A percentile compares a stretch with the other conserved stretches of the same genome.
These are phyloP conservation scores for Urosaurus nigricauda DNA, from an alignment of 2,797 vertebrate genomes.

Conservation along the genomic window DNA sequence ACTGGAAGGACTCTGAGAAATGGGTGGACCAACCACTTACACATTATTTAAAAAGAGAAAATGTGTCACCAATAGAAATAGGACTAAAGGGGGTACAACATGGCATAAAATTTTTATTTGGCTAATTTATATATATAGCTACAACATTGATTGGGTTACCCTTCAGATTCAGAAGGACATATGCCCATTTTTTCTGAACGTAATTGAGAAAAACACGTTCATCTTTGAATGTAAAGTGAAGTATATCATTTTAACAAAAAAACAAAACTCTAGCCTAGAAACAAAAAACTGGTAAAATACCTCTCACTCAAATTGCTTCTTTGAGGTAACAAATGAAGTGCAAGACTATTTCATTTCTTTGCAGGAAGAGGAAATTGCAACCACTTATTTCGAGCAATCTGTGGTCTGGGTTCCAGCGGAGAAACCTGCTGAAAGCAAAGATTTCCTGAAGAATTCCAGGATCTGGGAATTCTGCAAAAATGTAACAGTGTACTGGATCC, in stretches of 20 bases:
- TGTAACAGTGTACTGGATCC: conserved; percentile 95
- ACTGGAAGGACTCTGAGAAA: not conserved
- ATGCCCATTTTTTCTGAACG: not conserved
- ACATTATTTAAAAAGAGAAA: not conserved
- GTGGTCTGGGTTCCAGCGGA: conserved; percentile 94
- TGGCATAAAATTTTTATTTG: not conserved
- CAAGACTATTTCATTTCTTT: conserved; percentile 42
- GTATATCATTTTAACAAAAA: not conserved
- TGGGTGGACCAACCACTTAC: not conserved
- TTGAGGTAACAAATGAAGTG: not conserved
- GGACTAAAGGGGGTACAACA: not conserved
- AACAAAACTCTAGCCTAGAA: not conserved
- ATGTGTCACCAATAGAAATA: not conserved
- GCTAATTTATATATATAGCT: not conserved
- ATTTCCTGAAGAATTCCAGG: conserved; percentile 92
- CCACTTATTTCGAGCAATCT: conserved; percentile 89
- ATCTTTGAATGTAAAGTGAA: not conserved
- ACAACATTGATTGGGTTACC: not conserved
- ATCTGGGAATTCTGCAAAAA: conserved; percentile 96
- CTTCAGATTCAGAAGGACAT: not conserved
- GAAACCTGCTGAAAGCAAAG: conserved; percentile 90
- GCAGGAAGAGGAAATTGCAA: conserved; percentile 85
- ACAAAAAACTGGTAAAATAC: not conserved
- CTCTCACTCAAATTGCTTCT: not conserved
- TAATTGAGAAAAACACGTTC: not conserved